phyloP scores from a whole-genome alignment of 2,113 vertebrate species.

The Astatotilapia flaviijosephi region DNA sequence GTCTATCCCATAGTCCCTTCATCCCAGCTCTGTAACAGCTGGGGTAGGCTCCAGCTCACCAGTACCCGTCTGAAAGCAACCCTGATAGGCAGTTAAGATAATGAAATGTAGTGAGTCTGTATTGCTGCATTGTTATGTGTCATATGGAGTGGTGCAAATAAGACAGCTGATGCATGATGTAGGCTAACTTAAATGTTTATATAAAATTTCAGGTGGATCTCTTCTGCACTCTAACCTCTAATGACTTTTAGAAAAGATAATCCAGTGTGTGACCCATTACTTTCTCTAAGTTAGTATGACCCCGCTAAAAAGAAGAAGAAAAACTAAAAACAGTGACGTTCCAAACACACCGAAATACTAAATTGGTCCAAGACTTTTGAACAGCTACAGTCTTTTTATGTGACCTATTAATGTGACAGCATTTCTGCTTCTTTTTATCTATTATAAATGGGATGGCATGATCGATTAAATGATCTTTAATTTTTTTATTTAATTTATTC shows the following conservation, averaged over 20 bases:
- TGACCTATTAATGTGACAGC: neutral
- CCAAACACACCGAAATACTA: neutral
- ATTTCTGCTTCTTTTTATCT: neutral
- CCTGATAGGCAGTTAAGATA: neutral
- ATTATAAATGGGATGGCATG: neutral
- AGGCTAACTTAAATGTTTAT: neutral
- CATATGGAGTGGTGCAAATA: neutral
- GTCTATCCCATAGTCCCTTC: fast-evolving
- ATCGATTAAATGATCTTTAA: fast-evolving
- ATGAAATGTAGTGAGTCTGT: neutral
- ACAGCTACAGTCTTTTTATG: neutral
- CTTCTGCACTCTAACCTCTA: neutral
- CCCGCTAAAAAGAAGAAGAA: fast-evolving
- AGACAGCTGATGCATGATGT: neutral
- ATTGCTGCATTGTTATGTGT: neutral
- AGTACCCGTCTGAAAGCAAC: neutral
- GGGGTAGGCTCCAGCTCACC: neutral
- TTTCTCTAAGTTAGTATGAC: neutral
- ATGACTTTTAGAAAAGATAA: neutral
- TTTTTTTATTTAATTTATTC: neutral
- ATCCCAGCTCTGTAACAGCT: neutral
- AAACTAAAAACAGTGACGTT: fast-evolving
- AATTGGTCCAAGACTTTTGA: neutral
- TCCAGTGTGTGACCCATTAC: fast-evolving
- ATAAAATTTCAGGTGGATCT: neutral